Evolutionary conservation across 2,797 vertebrate species (phyloP).

Genomic region (Halcyon chelicuti): DNA sequence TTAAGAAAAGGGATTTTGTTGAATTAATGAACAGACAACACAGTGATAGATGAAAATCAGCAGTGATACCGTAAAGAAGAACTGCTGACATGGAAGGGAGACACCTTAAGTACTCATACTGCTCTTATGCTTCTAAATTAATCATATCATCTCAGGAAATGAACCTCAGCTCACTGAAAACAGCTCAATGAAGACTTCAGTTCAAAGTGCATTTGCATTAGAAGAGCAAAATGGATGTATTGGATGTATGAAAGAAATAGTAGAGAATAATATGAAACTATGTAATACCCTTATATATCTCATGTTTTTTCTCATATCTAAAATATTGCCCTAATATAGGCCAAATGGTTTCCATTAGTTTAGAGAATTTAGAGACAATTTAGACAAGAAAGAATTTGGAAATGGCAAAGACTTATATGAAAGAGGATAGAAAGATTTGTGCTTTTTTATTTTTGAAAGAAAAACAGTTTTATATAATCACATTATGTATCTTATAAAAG

Average conservation of each 20-base stretch:
- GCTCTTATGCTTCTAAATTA: conserved; percentile 5
- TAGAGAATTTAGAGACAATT: background rate
- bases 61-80: background rate
- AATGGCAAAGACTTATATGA: background rate
- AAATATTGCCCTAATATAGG: background rate
- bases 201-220: background rate
- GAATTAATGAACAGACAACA: background rate
- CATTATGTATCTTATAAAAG: background rate
- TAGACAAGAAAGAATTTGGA: background rate
- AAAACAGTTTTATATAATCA: background rate
- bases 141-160: conserved; percentile 35
- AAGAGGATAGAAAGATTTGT: background rate
- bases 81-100: background rate
- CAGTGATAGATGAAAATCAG: background rate
- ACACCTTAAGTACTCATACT: background rate
- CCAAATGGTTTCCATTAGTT: background rate
- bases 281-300: background rate
- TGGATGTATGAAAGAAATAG: background rate
- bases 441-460: background rate
- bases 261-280: background rate
- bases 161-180: conserved; percentile 2
- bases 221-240: background rate
- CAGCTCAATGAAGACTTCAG: background rate
- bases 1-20: background rate
- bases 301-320: background rate